Conservation (phyloP, 2,888 invertebrate species). For the Ypsolopha scabrella region DNA sequence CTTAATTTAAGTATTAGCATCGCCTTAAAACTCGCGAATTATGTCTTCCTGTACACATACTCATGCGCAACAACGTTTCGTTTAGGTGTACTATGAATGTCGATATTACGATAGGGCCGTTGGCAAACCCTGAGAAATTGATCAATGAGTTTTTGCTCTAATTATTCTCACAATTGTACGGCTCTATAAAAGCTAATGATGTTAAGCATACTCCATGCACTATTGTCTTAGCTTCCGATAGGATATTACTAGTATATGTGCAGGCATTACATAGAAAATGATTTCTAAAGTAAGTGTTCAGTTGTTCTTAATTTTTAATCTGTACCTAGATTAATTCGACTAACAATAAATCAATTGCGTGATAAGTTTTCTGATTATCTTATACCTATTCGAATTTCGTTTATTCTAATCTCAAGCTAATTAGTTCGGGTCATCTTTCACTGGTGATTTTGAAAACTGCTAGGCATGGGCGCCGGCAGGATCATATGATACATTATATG, state of each 20-base stretch:
- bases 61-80: conserved; percentile 3
- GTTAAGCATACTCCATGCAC: conserved; percentile 24
- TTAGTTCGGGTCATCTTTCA: no score
- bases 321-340: no score
- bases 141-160: conserved; percentile 63
- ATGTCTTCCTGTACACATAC: conserved; percentile 4
- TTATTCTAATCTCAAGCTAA: no score
- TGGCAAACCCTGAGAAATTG: conserved; percentile 58
- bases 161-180: conserved; percentile 61
- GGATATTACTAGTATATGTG: conserved; percentile 15
- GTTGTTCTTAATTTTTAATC: no score
- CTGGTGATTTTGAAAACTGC: no score
- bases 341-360: no score
- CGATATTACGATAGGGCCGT: conserved; percentile 44
- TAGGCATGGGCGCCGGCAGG: no score
- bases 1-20: no score
- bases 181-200: conserved; percentile 58
- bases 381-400: no score
- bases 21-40: no score
- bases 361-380: no score
- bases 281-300: conserved; percentile 38
- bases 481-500: no score
- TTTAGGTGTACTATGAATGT: conserved; percentile 2
- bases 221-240: conserved; percentile 30
- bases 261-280: conserved; percentile 25